Evolutionary conservation across 2,797 vertebrate genomes (phyloP).

Genomic region (Numenius phaeopus): DNA sequence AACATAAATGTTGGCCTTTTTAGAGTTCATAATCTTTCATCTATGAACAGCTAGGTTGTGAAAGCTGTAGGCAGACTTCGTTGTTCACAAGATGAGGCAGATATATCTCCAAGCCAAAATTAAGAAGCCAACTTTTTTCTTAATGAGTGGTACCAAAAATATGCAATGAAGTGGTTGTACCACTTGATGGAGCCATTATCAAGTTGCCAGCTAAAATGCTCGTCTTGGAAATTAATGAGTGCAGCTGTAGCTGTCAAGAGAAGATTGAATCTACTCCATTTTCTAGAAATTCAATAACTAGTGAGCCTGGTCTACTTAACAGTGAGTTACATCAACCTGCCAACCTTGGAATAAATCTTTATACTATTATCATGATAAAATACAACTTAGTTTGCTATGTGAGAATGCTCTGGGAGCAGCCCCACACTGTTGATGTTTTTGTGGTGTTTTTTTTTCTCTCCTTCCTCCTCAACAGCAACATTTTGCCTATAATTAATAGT

Average conservation of each 20-base stretch:
- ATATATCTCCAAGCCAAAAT: background rate
- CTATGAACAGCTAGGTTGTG: background rate
- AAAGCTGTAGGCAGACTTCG: background rate
- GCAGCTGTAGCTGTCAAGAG: background rate
- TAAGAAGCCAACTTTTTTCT: background rate
- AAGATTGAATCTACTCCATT: background rate
- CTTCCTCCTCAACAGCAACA: background rate
- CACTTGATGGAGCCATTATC: constrained; percentile 21
- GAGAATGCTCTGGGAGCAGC: background rate
- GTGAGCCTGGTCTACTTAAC: background rate
- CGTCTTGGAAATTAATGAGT: background rate
- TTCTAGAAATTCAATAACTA: background rate
- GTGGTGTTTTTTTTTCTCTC: background rate
- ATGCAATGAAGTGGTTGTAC: background rate
- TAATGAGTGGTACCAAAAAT: background rate
- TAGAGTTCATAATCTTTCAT: background rate
- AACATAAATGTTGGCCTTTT: background rate
- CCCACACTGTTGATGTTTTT: rapidly evolving
- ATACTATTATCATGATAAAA: background rate
- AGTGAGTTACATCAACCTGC: background rate
- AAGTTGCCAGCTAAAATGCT: background rate
- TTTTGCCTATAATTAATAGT: background rate
- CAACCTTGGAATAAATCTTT: background rate
- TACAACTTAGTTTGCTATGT: background rate
- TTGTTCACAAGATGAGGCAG: background rate